These are phyloP conservation scores for Zeuzera pyrina DNA, from an alignment of 2,888 invertebrate genomes.

Conservation along the genomic window DNA sequence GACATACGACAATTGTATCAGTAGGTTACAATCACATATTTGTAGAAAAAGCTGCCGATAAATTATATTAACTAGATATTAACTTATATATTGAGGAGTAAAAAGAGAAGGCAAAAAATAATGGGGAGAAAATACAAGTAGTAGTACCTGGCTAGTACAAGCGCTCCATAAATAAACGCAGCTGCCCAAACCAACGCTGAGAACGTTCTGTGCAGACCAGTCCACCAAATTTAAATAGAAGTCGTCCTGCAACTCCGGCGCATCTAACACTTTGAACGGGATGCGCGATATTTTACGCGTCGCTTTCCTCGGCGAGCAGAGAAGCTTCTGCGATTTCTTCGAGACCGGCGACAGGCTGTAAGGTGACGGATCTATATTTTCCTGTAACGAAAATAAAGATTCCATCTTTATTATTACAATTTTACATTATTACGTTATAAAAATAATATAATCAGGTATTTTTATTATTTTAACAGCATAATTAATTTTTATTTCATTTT, in stretches of 20 bases:
- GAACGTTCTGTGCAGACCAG: constrained; percentile 99
- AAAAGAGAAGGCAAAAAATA: neutral
- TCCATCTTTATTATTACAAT: too few relatives aligned
- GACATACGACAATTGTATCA: too few relatives aligned
- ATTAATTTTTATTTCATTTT: too few relatives aligned
- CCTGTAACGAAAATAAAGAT: constrained; percentile 65
- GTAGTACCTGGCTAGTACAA: constrained; percentile 90
- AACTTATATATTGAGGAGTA: too few relatives aligned
- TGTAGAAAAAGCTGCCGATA: too few relatives aligned
- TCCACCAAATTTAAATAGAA: constrained; percentile 99
- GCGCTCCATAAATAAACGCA: constrained; percentile 99
- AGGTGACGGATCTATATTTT: constrained; percentile 86
- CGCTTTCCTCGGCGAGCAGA: constrained; percentile 97
- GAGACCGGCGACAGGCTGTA: constrained; percentile 97
- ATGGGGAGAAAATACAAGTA: neutral
- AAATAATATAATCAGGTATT: too few relatives aligned
- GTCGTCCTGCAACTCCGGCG: constrained; percentile 98
- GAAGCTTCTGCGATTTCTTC: constrained; percentile 93
- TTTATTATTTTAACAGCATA: too few relatives aligned
- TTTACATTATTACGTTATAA: too few relatives aligned
- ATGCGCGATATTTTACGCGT: constrained; percentile 98
- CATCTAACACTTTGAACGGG: constrained; percentile 97
- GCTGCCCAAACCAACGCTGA: constrained; percentile 97
- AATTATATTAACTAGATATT: too few relatives aligned
- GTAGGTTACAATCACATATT: too few relatives aligned